Evolutionary conservation across 2,797 vertebrate genomes (phyloP), one percentile per base, ranked within the genome.

Genomic region (Sardinella longiceps): DNA sequence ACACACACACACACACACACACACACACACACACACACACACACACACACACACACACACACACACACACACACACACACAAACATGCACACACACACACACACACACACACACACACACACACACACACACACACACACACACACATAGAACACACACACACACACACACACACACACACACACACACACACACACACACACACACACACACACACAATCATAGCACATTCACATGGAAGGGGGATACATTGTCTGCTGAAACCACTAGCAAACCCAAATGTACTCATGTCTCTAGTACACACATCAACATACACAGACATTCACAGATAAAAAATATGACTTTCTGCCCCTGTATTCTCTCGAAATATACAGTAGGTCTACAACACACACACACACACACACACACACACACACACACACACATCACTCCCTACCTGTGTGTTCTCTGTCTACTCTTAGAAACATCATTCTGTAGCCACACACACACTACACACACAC

Each of bases 381-480:
- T n/a, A n/a, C n/a, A n/a, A 86, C 70, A 81, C 58, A 87, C 82
- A 18, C 23, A 85, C 80, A 25, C 30, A 51, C 23, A 43, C 80
- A 46, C 53, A 25, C 60, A 39, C 46, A 23, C 4, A 81, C 80
- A 81, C 9, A 66, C 11, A 66, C 39, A 50, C 6, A 33, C 15
- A 37, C 12, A 82, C 6, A 87, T 53, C 7, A 58, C 23, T 58
- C 7, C 9, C 56, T 60, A 2, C 56, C n/a, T 23, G 0, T 77
- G 37, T 77, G 70, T 23, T 10, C 70, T 12, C 37, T 20, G 4
- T 43, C 33, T 77, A 7, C 70, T 43, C 37, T 18, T 74, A 15
- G 20, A 77, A 37, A 18, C 15, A 70, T 18, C n/a, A n/a, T n/a
- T n/a, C 7, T 70, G 66, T 70, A 33, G n/a, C n/a, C 33, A 33